Conservation (phyloP, 2,888 invertebrate species). For the Agonopterix heracliana region DNA sequence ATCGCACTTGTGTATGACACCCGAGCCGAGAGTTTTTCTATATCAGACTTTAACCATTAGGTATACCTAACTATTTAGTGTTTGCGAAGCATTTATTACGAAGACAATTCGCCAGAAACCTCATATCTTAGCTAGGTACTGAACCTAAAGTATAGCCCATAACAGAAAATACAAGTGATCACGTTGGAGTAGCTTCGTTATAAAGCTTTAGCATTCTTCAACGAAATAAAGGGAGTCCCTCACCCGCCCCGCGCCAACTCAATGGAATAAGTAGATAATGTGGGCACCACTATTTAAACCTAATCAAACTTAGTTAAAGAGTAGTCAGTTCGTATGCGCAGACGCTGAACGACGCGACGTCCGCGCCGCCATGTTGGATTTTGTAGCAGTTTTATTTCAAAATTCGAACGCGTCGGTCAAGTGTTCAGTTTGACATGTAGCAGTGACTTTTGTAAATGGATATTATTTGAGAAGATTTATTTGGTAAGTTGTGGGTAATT, state of each 20-base stretch:
- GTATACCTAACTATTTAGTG: too few relatives aligned
- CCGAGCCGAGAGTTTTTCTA: too few relatives aligned
- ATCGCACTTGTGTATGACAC: too few relatives aligned
- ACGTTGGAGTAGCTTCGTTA: background rate
- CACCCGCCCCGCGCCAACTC: constrained; percentile 56
- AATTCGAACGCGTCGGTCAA: constrained; percentile 49
- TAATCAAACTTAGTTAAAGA: constrained; percentile 79
- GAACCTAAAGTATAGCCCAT: too few relatives aligned
- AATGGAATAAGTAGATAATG: constrained; percentile 77
- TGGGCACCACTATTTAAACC: constrained; percentile 79
- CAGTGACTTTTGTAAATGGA: constrained; percentile 63
- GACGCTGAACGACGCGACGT: constrained; percentile 45
- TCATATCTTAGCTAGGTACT: too few relatives aligned
- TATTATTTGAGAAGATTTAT: constrained; percentile 20
- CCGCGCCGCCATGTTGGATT: constrained; percentile 41
- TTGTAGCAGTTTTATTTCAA: constrained; percentile 46
- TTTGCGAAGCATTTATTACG: too few relatives aligned
- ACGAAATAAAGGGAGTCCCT: constrained; percentile 40
- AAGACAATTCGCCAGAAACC: too few relatives aligned
- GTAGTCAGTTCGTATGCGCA: constrained; percentile 71
- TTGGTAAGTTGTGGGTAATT: too few relatives aligned
- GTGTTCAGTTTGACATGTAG: constrained; percentile 48
- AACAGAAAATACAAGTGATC: background rate
- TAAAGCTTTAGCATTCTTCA: constrained; percentile 28
- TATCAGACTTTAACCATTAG: too few relatives aligned